These are phyloP conservation scores for Anomalospiza imberbis DNA, from an alignment of 2,797 vertebrate genomes.

Conservation along the genomic window DNA sequence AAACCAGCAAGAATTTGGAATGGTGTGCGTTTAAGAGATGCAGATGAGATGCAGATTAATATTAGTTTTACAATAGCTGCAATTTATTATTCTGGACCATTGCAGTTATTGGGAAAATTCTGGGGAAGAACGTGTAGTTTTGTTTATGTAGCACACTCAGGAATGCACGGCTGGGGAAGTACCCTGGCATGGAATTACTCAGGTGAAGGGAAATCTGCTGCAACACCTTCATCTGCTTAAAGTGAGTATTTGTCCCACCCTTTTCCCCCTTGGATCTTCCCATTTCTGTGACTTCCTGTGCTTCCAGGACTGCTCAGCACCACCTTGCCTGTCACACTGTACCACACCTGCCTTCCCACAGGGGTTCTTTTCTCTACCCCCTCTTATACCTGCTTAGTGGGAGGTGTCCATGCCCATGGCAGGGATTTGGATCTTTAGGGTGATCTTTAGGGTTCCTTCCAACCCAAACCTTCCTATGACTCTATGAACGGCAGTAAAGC, in stretches of 20 bases:
- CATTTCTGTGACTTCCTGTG: neutral
- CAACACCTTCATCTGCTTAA: neutral
- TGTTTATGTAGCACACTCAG: neutral
- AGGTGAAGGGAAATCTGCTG: neutral
- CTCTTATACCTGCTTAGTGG: neutral
- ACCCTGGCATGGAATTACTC: neutral
- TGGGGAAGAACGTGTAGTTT: neutral
- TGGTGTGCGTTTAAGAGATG: neutral
- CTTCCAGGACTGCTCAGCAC: neutral
- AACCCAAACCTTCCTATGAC: neutral
- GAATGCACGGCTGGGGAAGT: neutral
- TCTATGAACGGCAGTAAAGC: neutral
- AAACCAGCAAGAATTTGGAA: neutral
- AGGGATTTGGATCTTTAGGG: neutral
- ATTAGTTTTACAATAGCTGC: neutral
- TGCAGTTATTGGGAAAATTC: neutral
- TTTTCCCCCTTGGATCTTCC: neutral
- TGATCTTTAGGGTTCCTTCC: neutral
- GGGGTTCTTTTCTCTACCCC: neutral
- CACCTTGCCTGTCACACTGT: neutral
- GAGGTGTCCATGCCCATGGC: neutral
- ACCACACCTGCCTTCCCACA: neutral
- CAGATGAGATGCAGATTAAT: neutral
- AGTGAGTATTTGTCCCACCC: neutral
- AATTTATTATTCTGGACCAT: neutral